Evolutionary conservation across 2,888 invertebrate species (phyloP).

Genomic region (Nomada fabriciana): DNA sequence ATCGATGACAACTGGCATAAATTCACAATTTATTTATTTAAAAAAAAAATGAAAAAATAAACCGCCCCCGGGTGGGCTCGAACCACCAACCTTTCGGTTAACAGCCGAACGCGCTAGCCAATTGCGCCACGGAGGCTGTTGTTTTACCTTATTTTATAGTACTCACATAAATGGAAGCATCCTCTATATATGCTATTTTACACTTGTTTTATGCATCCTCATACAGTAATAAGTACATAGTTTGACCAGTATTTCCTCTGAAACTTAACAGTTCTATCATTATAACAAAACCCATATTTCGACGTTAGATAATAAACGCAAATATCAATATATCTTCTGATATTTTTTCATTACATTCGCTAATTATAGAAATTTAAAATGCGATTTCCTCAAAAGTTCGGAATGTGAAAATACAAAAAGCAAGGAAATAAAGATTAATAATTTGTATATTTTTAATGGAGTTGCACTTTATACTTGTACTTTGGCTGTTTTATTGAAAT

Average conservation of each 20-base stretch:
- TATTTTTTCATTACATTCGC: too few relatives aligned
- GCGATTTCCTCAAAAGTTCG: too few relatives aligned
- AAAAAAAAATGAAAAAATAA: constrained; percentile 75
- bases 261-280: not conserved
- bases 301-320: too few relatives aligned
- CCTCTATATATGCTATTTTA: not conserved
- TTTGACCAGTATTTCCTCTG: not conserved
- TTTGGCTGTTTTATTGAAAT: too few relatives aligned
- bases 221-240: not conserved
- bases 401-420: too few relatives aligned
- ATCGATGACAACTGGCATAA: not conserved
- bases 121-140: constrained; percentile 94
- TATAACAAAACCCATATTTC: too few relatives aligned
- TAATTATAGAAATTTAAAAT: too few relatives aligned
- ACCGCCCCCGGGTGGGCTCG: constrained; percentile 97
- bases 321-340: too few relatives aligned
- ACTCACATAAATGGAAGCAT: rapidly evolving
- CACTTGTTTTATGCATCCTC: too few relatives aligned
- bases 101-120: constrained; percentile 99
- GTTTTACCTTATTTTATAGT: rapidly evolving
- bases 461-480: too few relatives aligned
- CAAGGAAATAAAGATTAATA: too few relatives aligned
- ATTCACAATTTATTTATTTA: not conserved
- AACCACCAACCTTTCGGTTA: constrained; percentile 99
- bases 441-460: too few relatives aligned